phyloP scores from a whole-genome alignment of 1,140 invertebrate species.

The Heliconius himera region DNA sequence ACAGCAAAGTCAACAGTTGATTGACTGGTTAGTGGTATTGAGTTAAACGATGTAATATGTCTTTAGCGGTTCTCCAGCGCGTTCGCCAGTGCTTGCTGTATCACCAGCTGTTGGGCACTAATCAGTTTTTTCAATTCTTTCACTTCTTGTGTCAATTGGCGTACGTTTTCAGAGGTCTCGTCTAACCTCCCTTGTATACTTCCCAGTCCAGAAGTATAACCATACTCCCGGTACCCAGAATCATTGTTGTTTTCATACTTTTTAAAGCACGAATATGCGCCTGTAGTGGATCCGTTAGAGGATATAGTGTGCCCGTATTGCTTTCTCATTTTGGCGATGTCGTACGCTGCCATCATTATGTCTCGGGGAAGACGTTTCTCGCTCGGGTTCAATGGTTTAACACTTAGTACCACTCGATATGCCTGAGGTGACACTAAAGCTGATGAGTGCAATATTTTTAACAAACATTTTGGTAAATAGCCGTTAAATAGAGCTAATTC shows the following conservation, averaged over 20 bases:
- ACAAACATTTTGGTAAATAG: slow-evolving; percentile 86
- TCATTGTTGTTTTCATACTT: slow-evolving; percentile 84
- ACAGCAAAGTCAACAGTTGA: slow-evolving; percentile 64
- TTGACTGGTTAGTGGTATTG: slow-evolving; percentile 68
- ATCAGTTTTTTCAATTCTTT: slow-evolving; percentile 85
- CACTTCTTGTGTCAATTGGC: slow-evolving; percentile 83
- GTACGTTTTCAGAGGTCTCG: slow-evolving; percentile 72
- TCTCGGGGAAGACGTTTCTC: slow-evolving; percentile 90
- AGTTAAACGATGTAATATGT: slow-evolving; percentile 77
- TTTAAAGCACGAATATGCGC: slow-evolving; percentile 83
- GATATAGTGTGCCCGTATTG: slow-evolving; percentile 85
- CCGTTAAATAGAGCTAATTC: slow-evolving; percentile 84
- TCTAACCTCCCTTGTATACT: slow-evolving; percentile 84
- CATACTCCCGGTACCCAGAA: slow-evolving; percentile 78
- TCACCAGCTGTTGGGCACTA: slow-evolving; percentile 76
- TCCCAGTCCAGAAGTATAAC: slow-evolving; percentile 80
- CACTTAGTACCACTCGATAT: slow-evolving; percentile 81
- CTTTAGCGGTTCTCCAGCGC: slow-evolving; percentile 72
- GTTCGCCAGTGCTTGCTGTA: slow-evolving; percentile 73
- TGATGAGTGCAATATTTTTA: slow-evolving; percentile 87
- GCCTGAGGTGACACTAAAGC: slow-evolving; percentile 83
- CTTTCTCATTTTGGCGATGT: slow-evolving; percentile 88
- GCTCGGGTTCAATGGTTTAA: slow-evolving; percentile 90
- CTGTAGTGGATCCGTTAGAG: slow-evolving; percentile 82
- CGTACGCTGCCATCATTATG: slow-evolving; percentile 88